Conservation (phyloP, 2,113 vertebrate species). For the Vulpes vulpes region DNA sequence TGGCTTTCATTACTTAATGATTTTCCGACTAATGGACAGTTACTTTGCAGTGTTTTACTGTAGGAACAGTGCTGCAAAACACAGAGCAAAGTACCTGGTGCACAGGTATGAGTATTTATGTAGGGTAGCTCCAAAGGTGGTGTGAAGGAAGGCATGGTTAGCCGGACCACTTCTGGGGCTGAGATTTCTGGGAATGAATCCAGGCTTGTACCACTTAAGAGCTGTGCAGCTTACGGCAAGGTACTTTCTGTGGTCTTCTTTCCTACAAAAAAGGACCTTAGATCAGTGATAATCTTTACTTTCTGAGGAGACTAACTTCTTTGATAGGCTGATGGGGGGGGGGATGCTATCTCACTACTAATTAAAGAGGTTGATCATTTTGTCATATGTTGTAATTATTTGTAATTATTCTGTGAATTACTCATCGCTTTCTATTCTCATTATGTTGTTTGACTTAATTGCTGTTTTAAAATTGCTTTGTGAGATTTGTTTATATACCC, state of each 20-base stretch:
- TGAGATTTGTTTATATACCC: background rate
- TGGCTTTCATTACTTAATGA: background rate
- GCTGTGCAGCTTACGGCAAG: background rate
- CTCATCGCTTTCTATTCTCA: background rate
- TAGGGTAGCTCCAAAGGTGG: background rate
- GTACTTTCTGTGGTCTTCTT: background rate
- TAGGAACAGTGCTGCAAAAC: background rate
- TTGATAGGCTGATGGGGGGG: background rate
- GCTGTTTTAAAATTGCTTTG: conserved; percentile 28
- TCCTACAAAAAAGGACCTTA: background rate
- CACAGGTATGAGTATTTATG: background rate
- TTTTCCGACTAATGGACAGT: background rate
- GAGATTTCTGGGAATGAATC: background rate
- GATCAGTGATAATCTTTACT: conserved; percentile 23
- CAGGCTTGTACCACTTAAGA: background rate
- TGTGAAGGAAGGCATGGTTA: background rate
- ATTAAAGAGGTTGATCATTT: conserved; percentile 5
- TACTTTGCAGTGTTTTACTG: background rate
- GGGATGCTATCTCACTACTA: background rate
- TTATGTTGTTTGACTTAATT: conserved; percentile 14
- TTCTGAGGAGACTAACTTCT: background rate
- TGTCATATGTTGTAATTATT: conserved; percentile 44
- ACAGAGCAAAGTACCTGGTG: background rate
- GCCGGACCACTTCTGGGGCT: background rate
- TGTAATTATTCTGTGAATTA: conserved; percentile 48